These are phyloP conservation scores for Drosophila ambigua DNA, from an alignment of 1,140 invertebrate species.

Conservation along the genomic window DNA sequence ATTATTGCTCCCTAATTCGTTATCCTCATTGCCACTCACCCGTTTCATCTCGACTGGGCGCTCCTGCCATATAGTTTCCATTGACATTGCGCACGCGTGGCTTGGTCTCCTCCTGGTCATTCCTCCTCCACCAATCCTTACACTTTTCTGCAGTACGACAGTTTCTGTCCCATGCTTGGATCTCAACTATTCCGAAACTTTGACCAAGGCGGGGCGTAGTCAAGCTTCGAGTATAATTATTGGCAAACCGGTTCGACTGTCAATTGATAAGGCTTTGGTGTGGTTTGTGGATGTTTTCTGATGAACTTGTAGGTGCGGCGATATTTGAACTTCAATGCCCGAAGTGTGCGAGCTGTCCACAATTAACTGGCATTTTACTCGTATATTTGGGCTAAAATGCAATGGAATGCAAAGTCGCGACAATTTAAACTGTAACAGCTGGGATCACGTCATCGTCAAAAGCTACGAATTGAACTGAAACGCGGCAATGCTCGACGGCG, in stretches of 20 bases:
- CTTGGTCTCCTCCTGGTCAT: conserved; percentile 14
- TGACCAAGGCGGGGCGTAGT: conserved; percentile 8
- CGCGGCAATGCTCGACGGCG: conserved; percentile 27
- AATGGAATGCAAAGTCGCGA: conserved; percentile 27
- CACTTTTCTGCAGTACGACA: conserved; percentile 23
- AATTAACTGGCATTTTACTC: conserved; percentile 19
- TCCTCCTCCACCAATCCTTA: conserved; percentile 12
- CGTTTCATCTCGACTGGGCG: conserved; percentile 16
- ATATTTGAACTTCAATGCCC: conserved; percentile 29
- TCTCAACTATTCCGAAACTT: background rate
- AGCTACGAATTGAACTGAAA: conserved; percentile 16
- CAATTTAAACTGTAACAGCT: conserved; percentile 36
- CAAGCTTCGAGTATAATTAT: conserved; percentile 4
- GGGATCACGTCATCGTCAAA: conserved; percentile 39
- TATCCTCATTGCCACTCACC: conserved; percentile 1
- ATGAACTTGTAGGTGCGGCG: conserved; percentile 30
- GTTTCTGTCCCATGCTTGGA: conserved; percentile 37
- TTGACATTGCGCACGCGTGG: conserved; percentile 39
- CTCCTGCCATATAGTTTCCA: conserved; percentile 30
- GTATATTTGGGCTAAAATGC: conserved; percentile 24
- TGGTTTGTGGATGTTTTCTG: conserved; percentile 22
- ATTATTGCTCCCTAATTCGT: too few species aligned
- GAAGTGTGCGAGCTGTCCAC: background rate
- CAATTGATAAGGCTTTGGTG: conserved; percentile 33
- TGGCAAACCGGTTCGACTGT: conserved; percentile 34